Base-by-base conservation (phyloP, 2,888 invertebrate species). In the Dusona sp. region DNA sequence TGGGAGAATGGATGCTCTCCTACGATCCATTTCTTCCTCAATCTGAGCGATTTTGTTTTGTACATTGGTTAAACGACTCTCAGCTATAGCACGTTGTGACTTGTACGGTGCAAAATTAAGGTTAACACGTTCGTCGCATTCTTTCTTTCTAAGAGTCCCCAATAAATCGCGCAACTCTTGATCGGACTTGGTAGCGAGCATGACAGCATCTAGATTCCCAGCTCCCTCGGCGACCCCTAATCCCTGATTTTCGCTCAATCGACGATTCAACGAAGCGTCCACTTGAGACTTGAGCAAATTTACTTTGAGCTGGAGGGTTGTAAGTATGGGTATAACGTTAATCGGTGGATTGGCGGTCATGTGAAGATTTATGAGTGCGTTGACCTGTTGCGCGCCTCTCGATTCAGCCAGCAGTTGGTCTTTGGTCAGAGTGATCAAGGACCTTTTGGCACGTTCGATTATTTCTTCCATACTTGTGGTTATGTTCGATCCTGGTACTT, bases 341-440 rank as follows among this genome's bases (percentile, higher is more conserved):
- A 89, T 67, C 3, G 92, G 92, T 0, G 91, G 91, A 45, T 91
- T 83, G 0, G 90, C 89, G 4, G 92, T 92, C 90, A 93, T 91
- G 68, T 94, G 94, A 22, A 94, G 88, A 74, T 92, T 92, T 42
- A 94, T 92, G 36, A 94, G 81, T 0, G 91, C 91, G 81, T 92
- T 93, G 22, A 94, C 88, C 77, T 94, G 92, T 25, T 92, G 93
- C 16, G 91, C 90, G 72, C 85, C 89, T 65, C 90, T 89, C 0
- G 92, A 91, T 70, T 94, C 94, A 0, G 83, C 64, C 13, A 94
- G n/a, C 70, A 94, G 77, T 25, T 94, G 92, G 19, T 94, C 93
- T 79, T 92, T 93, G 0, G 82, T 90, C 7, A 93, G 79, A 0
- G 45, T 54, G 29, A 68, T 80, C 8, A 93, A 90, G 1, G 91